Conservation (phyloP, 1,140 invertebrate species). For the Chlorops oryzae region DNA sequence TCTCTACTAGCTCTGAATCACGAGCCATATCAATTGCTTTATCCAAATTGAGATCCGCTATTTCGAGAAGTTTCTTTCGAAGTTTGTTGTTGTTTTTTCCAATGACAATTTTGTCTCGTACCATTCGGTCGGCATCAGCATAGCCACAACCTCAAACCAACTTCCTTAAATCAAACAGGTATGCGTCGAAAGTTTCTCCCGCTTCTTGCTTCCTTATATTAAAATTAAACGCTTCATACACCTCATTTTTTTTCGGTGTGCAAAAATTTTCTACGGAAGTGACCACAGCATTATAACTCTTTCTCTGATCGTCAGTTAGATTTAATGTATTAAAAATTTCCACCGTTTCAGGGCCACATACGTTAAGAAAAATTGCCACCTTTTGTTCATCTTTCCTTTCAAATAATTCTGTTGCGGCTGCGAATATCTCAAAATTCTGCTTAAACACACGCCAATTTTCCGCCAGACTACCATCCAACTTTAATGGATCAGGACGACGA, state of each 20-base stretch:
- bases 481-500: too few relatives aligned
- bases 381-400: too few relatives aligned
- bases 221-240: slow-evolving; percentile 3
- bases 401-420: too few relatives aligned
- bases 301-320: not conserved
- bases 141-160: not conserved
- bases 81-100: not conserved
- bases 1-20: not conserved
- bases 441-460: too few relatives aligned
- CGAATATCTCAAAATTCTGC: too few relatives aligned
- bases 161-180: slow-evolving; percentile 3
- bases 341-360: not conserved
- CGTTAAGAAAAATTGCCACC: slow-evolving; percentile 7
- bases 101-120: slow-evolving; percentile 3
- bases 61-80: too few relatives aligned
- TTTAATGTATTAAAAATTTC: slow-evolving; percentile 1
- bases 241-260: slow-evolving; percentile 7
- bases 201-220: slow-evolving; percentile 1
- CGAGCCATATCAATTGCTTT: not conserved
- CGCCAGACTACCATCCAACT: too few relatives aligned
- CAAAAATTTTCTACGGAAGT: not conserved
- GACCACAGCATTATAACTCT: slow-evolving; percentile 2
- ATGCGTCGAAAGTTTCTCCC: slow-evolving; percentile 1
- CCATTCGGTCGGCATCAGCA: slow-evolving; percentile 1
- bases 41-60: too few relatives aligned